phyloP scores from a whole-genome alignment of 2,113 vertebrate species.

The Microtus ochrogaster region DNA sequence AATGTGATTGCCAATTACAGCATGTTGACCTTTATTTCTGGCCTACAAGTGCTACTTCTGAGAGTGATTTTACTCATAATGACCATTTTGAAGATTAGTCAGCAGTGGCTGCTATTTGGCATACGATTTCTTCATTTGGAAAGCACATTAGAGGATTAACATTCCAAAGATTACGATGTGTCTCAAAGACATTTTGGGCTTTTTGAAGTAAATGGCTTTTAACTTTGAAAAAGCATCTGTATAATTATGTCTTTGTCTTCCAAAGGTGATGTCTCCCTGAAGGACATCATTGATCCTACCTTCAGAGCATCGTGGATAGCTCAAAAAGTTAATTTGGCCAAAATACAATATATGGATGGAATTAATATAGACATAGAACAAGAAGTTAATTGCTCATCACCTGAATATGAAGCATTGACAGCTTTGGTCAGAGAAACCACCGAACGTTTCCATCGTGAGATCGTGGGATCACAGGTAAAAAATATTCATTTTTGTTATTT shows the following conservation, averaged over 20 bases:
- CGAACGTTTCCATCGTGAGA: slow-evolving; percentile 93
- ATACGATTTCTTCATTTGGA: slow-evolving; percentile 42
- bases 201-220: slow-evolving; percentile 55
- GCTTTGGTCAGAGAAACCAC: slow-evolving; percentile 93
- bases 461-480: slow-evolving; percentile 95
- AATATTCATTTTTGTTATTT: slow-evolving; percentile 38
- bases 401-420: slow-evolving; percentile 93
- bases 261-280: slow-evolving; percentile 91
- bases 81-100: slow-evolving; percentile 51
- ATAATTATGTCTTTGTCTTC: slow-evolving; percentile 54
- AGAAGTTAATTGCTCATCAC: slow-evolving; percentile 87
- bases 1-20: slow-evolving; percentile 43
- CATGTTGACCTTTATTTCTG: slow-evolving; percentile 5
- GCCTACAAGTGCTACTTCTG: slow-evolving; percentile 40
- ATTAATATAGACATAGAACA: slow-evolving; percentile 98
- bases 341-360: slow-evolving; percentile 96
- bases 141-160: slow-evolving; percentile 27
- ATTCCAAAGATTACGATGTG: slow-evolving; percentile 46
- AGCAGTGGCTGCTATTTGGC: slow-evolving; percentile 41
- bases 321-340: slow-evolving; percentile 90
- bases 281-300: slow-evolving; percentile 88
- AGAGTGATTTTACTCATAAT: slow-evolving; percentile 22
- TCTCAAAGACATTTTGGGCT: slow-evolving; percentile 42
- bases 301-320: slow-evolving; percentile 94
- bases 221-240: slow-evolving; percentile 5